Evolutionary conservation across 2,113 vertebrate genomes (phyloP).

Genomic region (Callopanchax toddi): DNA sequence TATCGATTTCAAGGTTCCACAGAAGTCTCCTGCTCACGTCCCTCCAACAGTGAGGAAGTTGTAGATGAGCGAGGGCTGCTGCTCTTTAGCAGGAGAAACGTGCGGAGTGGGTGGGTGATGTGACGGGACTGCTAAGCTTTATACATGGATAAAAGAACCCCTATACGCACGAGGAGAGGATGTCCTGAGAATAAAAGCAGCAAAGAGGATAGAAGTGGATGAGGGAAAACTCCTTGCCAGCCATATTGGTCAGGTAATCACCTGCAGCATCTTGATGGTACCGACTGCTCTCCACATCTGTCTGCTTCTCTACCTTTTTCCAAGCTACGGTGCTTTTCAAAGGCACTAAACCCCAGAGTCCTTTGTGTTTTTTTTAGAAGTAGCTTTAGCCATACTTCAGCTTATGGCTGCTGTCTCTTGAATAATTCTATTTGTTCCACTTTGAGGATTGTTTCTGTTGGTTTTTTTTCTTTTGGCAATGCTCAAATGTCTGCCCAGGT

Average conservation of each 20-base stretch:
- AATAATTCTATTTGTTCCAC: conserved; percentile 68
- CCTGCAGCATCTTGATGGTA: conserved; percentile 28
- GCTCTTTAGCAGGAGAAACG: conserved; percentile 42
- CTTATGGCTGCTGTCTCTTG: conserved; percentile 41
- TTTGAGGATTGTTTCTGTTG: conserved; percentile 51
- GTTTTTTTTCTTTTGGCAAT: conserved; percentile 22
- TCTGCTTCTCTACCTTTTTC: conserved; percentile 16
- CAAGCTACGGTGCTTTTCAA: conserved; percentile 23
- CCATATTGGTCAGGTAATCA: conserved; percentile 33
- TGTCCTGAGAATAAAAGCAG: conserved; percentile 52
- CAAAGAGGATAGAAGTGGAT: conserved; percentile 27
- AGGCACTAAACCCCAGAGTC: conserved; percentile 20
- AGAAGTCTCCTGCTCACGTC: conserved; percentile 14
- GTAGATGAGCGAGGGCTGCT: conserved; percentile 22
- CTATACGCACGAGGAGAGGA: conserved; percentile 58
- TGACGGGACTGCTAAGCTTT: conserved; percentile 71
- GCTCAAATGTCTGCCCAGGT: conserved; percentile 45
- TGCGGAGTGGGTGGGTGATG: conserved; percentile 57
- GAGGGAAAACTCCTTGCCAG: conserved; percentile 31
- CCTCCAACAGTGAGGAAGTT: conserved; percentile 25
- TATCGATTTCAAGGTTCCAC: conserved; percentile 3
- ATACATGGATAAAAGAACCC: conserved; percentile 66
- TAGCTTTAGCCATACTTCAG: conserved; percentile 27
- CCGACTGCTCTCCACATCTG: conserved; percentile 12
- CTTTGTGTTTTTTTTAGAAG: conserved; percentile 34